Percentiles rank a stretch among this genome's conserved stretches.
phyloP scores from a whole-genome alignment of 2,888 invertebrate species.

The Eurois occulta region DNA sequence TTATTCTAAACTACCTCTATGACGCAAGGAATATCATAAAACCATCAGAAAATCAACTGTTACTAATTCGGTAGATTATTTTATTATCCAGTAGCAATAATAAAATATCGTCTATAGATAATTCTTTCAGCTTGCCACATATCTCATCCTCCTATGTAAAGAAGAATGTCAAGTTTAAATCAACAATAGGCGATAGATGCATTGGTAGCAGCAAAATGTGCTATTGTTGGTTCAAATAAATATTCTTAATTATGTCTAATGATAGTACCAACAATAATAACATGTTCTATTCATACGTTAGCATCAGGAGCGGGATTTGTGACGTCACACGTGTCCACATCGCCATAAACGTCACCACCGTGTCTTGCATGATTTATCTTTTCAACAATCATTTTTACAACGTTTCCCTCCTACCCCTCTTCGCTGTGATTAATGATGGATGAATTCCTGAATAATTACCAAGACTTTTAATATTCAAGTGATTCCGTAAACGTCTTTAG shows the following conservation, averaged over 20 bases:
- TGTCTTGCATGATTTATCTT: conserved; percentile 89
- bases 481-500: conserved; percentile 76
- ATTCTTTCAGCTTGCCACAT: conserved; percentile 17
- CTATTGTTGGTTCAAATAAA: conserved; percentile 74
- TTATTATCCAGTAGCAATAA: conserved; percentile 1
- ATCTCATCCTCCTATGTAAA: neutral
- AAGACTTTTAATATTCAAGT: conserved; percentile 91
- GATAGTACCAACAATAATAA: conserved; percentile 76
- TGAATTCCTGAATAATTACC: conserved; percentile 91
- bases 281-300: conserved; percentile 74
- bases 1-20: neutral
- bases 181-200: conserved; percentile 45
- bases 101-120: conserved; percentile 17
- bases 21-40: neutral
- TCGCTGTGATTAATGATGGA: conserved; percentile 90
- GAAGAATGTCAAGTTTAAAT: conserved; percentile 30
- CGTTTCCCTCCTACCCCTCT: conserved; percentile 85
- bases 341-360: conserved; percentile 85
- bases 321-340: conserved; percentile 73
- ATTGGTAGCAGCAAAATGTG: conserved; percentile 30
- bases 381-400: conserved; percentile 90
- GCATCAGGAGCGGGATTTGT: conserved; percentile 67
- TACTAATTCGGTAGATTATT: neutral
- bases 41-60: neutral
- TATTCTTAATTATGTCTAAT: conserved; percentile 76